Evolutionary conservation across 2,888 invertebrate species (phyloP).

Genomic region (Melikaiella ostensackeni): DNA sequence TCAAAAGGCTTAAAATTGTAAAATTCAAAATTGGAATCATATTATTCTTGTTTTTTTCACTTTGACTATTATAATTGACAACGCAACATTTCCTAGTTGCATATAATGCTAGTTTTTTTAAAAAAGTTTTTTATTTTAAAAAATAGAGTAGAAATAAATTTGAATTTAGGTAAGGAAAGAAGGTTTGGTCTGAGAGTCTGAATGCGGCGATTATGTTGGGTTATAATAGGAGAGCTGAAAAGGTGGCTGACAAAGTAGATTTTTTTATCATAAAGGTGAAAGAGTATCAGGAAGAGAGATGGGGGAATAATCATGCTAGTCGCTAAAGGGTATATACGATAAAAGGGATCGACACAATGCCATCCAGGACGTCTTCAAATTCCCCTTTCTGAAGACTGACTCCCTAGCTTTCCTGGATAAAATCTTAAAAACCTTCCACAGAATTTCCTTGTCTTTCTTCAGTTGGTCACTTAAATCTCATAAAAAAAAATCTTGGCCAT

Average conservation of each 20-base stretch:
- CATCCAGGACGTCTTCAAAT: conserved; percentile 52
- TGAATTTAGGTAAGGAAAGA: background rate
- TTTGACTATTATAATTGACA: too few species aligned
- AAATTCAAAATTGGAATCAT: too few species aligned
- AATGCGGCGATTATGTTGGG: background rate
- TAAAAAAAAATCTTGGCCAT: too few species aligned
- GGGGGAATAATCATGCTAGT: conserved; percentile 20
- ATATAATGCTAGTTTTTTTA: too few species aligned
- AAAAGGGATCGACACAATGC: conserved; percentile 47
- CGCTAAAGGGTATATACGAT: conserved; percentile 12
- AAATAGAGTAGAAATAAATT: background rate
- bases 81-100: too few species aligned
- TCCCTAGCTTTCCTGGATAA: background rate
- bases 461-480: too few species aligned
- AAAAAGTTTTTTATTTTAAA: too few species aligned
- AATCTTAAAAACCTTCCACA: background rate
- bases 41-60: too few species aligned
- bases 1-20: too few species aligned
- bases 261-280: conserved; percentile 28
- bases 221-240: background rate
- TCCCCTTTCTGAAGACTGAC: conserved; percentile 5
- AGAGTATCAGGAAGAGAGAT: conserved; percentile 19
- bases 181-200: background rate
- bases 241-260: background rate
- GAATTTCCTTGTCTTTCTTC: too few species aligned